These are phyloP conservation scores for Diaphora mendica DNA, from an alignment of 2,888 invertebrate genomes.

Conservation along the genomic window DNA sequence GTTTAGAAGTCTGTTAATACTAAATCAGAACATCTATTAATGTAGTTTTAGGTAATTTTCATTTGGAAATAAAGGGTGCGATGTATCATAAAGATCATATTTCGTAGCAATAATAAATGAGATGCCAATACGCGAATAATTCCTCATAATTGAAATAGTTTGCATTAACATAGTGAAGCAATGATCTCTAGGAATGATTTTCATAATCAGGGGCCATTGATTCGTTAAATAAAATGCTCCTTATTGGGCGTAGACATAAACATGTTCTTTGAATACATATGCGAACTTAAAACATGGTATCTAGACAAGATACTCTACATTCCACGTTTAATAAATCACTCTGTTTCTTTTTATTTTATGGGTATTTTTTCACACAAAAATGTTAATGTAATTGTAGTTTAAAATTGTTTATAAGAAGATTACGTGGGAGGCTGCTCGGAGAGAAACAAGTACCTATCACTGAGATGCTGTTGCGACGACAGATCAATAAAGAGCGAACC, in stretches of 20 bases:
- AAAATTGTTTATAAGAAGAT: background rate
- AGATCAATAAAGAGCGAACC: conserved; percentile 72
- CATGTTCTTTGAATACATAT: background rate
- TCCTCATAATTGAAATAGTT: no score
- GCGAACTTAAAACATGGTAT: background rate
- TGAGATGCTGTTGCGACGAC: conserved; percentile 71
- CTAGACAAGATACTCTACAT: background rate
- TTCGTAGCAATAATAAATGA: background rate
- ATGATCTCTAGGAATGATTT: background rate
- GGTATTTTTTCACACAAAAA: background rate
- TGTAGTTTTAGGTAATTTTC: no score
- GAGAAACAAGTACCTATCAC: conserved; percentile 29
- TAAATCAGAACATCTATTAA: no score
- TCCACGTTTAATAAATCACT: background rate
- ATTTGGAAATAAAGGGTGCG: background rate
- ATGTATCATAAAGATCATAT: background rate
- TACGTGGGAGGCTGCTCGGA: background rate
- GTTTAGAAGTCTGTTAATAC: no score
- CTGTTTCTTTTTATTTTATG: background rate
- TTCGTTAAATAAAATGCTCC: background rate
- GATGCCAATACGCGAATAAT: background rate
- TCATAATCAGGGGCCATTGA: conserved; percentile 3
- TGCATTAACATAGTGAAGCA: no score
- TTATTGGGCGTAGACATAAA: conserved; percentile 12
- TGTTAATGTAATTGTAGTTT: background rate